phyloP scores from a whole-genome alignment of 2,113 vertebrate species.

The Picathartes gymnocephalus region DNA sequence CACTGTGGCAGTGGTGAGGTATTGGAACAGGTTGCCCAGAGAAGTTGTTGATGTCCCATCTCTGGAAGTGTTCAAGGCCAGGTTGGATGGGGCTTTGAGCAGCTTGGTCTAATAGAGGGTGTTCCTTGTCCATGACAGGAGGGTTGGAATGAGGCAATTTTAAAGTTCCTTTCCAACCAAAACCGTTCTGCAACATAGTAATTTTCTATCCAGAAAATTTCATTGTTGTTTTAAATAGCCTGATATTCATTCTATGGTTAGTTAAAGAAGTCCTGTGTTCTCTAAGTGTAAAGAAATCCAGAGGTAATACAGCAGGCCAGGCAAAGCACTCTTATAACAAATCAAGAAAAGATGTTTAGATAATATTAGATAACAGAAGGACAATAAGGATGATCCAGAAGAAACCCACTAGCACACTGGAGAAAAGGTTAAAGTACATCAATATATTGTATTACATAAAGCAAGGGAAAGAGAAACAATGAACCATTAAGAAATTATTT shows the following conservation, averaged over 20 bases:
- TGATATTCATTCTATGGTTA: not conserved
- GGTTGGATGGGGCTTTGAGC: too few species aligned
- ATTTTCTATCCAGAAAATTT: not conserved
- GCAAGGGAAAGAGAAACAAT: not conserved
- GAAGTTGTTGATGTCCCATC: not conserved
- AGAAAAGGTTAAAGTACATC: not conserved
- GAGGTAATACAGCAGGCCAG: not conserved
- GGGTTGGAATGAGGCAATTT: rapidly evolving
- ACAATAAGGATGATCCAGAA: not conserved
- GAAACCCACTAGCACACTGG: not conserved
- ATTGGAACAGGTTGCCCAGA: not conserved
- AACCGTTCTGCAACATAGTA: not conserved
- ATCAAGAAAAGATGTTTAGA: not conserved
- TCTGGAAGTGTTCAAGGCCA: not conserved
- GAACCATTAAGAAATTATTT: not conserved
- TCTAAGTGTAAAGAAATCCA: not conserved
- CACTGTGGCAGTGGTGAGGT: not conserved
- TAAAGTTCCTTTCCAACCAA: not conserved
- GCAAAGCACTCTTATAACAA: not conserved
- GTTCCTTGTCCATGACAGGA: not conserved
- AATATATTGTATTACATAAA: not conserved
- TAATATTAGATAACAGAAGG: not conserved
- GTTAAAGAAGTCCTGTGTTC: not conserved
- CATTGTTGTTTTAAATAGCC: not conserved
- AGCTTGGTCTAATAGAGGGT: not conserved